These are phyloP conservation scores for Scolopax mira DNA, from an alignment of 2,113 vertebrate species.

Conservation along the genomic window DNA sequence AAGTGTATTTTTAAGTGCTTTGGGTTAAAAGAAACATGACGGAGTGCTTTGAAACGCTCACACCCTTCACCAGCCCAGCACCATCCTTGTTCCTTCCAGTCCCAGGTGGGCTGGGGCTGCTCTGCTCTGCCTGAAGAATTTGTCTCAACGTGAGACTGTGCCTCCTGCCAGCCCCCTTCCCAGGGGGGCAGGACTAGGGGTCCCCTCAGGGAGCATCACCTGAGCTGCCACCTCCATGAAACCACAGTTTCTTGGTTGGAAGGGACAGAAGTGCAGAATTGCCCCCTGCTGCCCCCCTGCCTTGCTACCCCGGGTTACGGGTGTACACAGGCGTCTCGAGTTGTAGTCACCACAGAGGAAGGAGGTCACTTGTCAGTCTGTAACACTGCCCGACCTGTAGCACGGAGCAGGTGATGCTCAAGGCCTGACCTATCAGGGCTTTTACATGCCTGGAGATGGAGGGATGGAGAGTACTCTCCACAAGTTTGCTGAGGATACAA, in stretches of 20 bases:
- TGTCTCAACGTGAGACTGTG: neutral
- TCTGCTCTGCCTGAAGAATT: neutral
- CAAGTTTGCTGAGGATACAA: too few relatives aligned
- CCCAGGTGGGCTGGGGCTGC: too few relatives aligned
- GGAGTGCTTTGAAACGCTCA: neutral
- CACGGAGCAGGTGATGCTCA: neutral
- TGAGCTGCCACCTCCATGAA: neutral
- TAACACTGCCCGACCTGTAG: neutral
- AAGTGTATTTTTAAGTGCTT: neutral
- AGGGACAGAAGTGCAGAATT: neutral
- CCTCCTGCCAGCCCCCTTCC: neutral
- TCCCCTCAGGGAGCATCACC: neutral
- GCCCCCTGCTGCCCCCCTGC: neutral
- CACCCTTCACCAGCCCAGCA: fast-evolving
- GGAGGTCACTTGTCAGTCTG: fast-evolving
- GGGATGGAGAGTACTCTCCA: too few relatives aligned
- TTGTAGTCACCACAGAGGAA: fast-evolving
- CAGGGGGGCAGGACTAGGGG: neutral
- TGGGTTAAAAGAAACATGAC: neutral
- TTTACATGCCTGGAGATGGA: neutral
- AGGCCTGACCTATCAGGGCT: neutral
- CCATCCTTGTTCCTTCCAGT: neutral
- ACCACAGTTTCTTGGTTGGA: neutral
- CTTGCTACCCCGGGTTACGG: neutral
- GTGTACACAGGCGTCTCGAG: fast-evolving